Conservation (phyloP, 2,888 invertebrate genomes). For the Polyommatus iphigenia region DNA sequence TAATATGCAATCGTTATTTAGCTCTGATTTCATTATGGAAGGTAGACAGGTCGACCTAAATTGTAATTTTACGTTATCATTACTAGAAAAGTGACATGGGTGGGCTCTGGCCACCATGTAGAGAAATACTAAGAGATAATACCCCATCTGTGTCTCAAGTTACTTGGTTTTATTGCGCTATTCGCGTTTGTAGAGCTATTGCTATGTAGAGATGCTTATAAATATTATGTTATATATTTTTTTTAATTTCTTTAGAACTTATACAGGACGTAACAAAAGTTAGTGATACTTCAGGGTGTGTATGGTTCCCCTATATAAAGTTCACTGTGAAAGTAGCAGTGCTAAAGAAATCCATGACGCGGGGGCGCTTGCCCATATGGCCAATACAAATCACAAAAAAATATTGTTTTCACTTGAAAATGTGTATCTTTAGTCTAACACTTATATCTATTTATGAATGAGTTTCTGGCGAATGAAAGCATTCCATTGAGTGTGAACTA, state of each 20-base stretch:
- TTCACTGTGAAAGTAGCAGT: no score
- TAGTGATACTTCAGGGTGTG: no score
- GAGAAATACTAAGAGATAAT: not conserved
- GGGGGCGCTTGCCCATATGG: no score
- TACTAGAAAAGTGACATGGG: not conserved
- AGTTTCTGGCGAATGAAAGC: conserved; percentile 10
- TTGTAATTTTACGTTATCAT: not conserved
- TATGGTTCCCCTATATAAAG: no score
- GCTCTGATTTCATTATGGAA: conserved; percentile 15
- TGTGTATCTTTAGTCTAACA: no score
- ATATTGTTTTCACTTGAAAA: no score
- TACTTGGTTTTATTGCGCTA: not conserved
- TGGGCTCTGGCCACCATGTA: not conserved
- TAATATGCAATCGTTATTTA: conserved; percentile 19
- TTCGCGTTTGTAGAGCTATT: not conserved
- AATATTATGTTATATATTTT: no score
- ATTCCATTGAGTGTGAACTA: conserved; percentile 37
- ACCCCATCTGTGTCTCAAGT: not conserved
- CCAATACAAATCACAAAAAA: no score
- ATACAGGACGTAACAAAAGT: no score
- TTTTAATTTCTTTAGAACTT: no score
- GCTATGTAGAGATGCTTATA: no score
- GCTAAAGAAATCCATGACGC: no score
- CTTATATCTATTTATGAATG: not conserved
- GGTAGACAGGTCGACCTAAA: conserved; percentile 8